phyloP scores from a whole-genome alignment of 2,888 invertebrate species.

The Harpalus rufipes region DNA sequence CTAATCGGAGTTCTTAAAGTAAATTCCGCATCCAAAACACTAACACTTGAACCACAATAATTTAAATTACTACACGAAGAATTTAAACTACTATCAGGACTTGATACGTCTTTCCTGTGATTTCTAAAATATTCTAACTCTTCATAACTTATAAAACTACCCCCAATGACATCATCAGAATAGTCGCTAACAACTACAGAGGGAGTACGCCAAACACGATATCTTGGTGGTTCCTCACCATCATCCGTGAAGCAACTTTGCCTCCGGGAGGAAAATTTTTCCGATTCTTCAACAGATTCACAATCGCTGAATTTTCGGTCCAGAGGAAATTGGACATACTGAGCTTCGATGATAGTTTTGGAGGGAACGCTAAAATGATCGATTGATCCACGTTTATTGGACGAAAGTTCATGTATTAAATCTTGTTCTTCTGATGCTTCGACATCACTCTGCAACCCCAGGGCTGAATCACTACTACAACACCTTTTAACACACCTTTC shows the following conservation, averaged over 20 bases:
- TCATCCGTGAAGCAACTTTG: slow-evolving; percentile 79
- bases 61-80: slow-evolving; percentile 81
- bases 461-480: slow-evolving; percentile 79
- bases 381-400: slow-evolving; percentile 74
- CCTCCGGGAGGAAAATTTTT: slow-evolving; percentile 75
- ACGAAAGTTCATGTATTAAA: slow-evolving; percentile 27
- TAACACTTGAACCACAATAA: slow-evolving; percentile 80
- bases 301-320: slow-evolving; percentile 78
- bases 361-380: slow-evolving; percentile 76
- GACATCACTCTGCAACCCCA: slow-evolving; percentile 78
- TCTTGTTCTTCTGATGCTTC: slow-evolving; percentile 71
- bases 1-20: slow-evolving; percentile 81
- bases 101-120: slow-evolving; percentile 75
- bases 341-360: slow-evolving; percentile 80
- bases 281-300: slow-evolving; percentile 69
- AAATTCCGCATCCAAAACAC: slow-evolving; percentile 79
- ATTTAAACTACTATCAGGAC: slow-evolving; percentile 80
- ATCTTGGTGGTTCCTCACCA: slow-evolving; percentile 76
- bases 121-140: slow-evolving; percentile 81
- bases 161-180: slow-evolving; percentile 84
- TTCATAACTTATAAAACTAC: slow-evolving; percentile 80
- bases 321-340: slow-evolving; percentile 78
- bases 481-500: slow-evolving; percentile 76
- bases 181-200: slow-evolving; percentile 94
- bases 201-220: slow-evolving; percentile 87